Base-by-base conservation (phyloP, 2,888 invertebrate genomes). In the Parthenolecanium corni region DNA sequence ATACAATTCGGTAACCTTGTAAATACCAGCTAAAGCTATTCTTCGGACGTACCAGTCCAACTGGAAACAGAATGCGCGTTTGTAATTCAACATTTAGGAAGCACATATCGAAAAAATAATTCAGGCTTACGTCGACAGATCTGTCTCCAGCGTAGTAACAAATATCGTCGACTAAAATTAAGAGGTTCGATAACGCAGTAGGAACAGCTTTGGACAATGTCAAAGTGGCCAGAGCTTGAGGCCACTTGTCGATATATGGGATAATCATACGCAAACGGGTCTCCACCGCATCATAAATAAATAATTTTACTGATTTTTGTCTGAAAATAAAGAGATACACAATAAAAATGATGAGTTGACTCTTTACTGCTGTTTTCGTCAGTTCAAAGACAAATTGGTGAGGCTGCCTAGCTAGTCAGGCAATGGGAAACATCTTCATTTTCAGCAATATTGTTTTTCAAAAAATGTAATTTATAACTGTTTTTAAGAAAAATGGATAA, bases 11-110 rank as follows among this genome's bases (percentile, higher is more conserved):
- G 90, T 85, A 63, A 86, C 80, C 76, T 92, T 91, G 74, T 92
- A 92, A 63, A 94, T 85, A 52, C 85, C 86, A 1, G 89, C 91
- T 64, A 96, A 73, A 12, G 85, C 84, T 64, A 87, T 77, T 68
- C 95, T 79, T 64, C 91, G 82, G 0, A 86, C 83, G 72, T 96
- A 96, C 94, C 94, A 96, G 70, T 85, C 86, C 69, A 90, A 84
- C 93, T 94, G 71, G 64, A 73, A 49, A 5, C 23, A 5, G 4
- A 23, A 49, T 18, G 18, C 5, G 18, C 31, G 25, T 6, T 12
- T 52, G n/a, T n/a, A n/a, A 23, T 21, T n/a, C 52, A 25, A 11
- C 44, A 16, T 5, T 14, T 14, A 42, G 14, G 44, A 16, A n/a
- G n/a, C n/a, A n/a, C n/a, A 16, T 42, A 18, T 20, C 18, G 44